A percentile compares a stretch with the other conserved stretches of the same genome.
These are phyloP conservation scores for Crambe crambe DNA, from an alignment of 37 sponge, comb jelly and placozoan species.

Conservation along the genomic window DNA sequence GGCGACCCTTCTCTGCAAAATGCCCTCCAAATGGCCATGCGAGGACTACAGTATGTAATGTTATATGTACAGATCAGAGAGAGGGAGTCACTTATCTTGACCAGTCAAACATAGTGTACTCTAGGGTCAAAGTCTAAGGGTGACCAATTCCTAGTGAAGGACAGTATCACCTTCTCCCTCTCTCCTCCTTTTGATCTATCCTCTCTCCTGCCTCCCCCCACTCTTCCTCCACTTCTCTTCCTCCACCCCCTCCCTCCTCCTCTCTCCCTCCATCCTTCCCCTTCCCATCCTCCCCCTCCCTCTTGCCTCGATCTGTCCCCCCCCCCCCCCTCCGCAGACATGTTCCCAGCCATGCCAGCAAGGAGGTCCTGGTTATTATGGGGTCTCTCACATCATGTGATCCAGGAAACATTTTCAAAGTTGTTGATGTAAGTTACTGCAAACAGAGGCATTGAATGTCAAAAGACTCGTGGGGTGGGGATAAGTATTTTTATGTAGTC, in stretches of 20 bases:
- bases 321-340: too few relatives aligned
- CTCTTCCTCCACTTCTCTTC: too few relatives aligned
- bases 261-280: too few relatives aligned
- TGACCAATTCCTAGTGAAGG: too few relatives aligned
- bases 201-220: too few relatives aligned
- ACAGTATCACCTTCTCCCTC: not conserved
- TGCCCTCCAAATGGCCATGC: conserved; percentile 31
- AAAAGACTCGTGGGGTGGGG: not conserved
- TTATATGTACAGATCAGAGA: not conserved
- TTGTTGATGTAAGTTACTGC: conserved; percentile 58
- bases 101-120: too few relatives aligned
- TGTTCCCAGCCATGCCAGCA: conserved; percentile 88
- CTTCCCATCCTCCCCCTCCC: not conserved
- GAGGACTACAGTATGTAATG: conserved; percentile 41
- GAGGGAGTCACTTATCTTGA: not conserved
- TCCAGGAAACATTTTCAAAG: conserved; percentile 88
- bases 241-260: too few relatives aligned
- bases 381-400: conserved; percentile 92
- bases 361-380: conserved; percentile 82
- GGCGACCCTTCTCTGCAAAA: conserved; percentile 48
- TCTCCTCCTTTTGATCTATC: not conserved
- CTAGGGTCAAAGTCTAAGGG: not conserved
- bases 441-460: not conserved
- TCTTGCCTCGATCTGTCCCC: not conserved
- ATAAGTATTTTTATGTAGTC: not conserved